These are phyloP conservation scores for Lucilia sericata DNA, from an alignment of 1,140 invertebrate species.

Conservation along the genomic window DNA sequence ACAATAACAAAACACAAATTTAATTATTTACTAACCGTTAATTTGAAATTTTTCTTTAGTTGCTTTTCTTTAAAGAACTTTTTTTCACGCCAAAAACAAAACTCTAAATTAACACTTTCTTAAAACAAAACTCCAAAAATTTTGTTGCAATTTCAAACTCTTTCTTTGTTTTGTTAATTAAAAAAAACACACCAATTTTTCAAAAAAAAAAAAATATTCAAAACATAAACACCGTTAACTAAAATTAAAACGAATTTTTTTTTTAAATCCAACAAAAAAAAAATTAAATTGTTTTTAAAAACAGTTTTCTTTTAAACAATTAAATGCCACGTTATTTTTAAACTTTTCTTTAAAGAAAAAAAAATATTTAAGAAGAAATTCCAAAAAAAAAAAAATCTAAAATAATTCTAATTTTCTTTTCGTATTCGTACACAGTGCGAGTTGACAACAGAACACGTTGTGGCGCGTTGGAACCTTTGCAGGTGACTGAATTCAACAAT, in stretches of 20 bases:
- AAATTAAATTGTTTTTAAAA: background rate
- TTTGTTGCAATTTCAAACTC: too few species aligned
- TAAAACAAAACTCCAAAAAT: too few species aligned
- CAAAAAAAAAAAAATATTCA: background rate
- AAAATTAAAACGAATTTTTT: background rate
- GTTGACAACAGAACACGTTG: conserved; percentile 37
- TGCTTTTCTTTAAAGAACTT: too few species aligned
- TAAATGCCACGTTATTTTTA: background rate
- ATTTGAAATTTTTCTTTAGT: background rate
- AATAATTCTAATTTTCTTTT: background rate
- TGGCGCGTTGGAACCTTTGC: conserved; percentile 44
- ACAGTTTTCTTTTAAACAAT: background rate
- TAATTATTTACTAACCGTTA: background rate
- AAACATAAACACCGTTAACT: background rate
- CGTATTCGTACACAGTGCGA: background rate
- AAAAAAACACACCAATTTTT: background rate
- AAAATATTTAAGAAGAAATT: too few species aligned
- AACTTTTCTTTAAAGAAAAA: too few species aligned
- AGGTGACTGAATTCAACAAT: conserved; percentile 41
- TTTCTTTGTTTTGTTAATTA: background rate
- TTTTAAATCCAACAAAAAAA: background rate
- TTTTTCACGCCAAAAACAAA: background rate
- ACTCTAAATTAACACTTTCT: background rate
- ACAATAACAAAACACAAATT: background rate
- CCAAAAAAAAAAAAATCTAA: too few species aligned